phyloP scores from a whole-genome alignment of 2,113 vertebrate species.

The Sinocyclocheilus anophthalmus region DNA sequence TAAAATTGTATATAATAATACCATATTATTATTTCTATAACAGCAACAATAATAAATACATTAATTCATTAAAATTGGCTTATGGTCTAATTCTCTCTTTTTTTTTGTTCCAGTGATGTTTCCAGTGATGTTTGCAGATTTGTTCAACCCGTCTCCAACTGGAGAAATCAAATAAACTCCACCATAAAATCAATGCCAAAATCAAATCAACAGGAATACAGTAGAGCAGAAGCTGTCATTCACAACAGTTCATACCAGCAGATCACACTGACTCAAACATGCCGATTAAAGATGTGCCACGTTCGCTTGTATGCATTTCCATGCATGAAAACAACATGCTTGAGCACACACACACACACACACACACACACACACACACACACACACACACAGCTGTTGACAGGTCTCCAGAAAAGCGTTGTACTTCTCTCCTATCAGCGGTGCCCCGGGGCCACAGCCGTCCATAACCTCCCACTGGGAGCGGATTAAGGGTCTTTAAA shows the following conservation, averaged over 20 bases:
- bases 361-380: constrained; percentile 1
- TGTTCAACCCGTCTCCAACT: neutral
- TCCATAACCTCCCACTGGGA: constrained; percentile 61
- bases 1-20: too few relatives aligned
- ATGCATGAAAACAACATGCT: constrained; percentile 1
- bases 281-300: neutral
- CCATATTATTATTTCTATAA: neutral
- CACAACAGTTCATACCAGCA: neutral
- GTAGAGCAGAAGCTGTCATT: neutral
- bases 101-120: neutral
- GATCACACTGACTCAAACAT: neutral
- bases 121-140: neutral
- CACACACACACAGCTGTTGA: neutral
- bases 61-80: too few relatives aligned
- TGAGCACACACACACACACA: neutral
- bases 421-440: constrained; percentile 60
- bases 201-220: neutral
- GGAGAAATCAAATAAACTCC: neutral
- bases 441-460: constrained; percentile 60
- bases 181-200: neutral
- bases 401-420: neutral
- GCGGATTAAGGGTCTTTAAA: constrained; percentile 71
- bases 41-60: neutral
- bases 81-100: neutral
- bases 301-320: neutral